Conservation (phyloP, 2,113 vertebrate genomes). For the Sceloporus tristichus region DNA sequence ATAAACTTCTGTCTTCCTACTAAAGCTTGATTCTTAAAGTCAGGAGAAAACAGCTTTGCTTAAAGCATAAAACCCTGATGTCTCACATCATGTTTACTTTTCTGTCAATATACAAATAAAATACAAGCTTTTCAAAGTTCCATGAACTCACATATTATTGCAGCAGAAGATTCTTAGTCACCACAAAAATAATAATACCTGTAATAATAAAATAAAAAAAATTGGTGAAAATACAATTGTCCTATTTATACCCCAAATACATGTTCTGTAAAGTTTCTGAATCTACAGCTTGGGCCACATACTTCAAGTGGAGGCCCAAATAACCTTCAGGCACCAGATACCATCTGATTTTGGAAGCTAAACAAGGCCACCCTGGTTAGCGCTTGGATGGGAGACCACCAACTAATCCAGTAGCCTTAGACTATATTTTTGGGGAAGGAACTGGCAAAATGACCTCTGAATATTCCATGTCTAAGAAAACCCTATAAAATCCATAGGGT, state of each 20-base stretch:
- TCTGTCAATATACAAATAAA: slow-evolving; percentile 50
- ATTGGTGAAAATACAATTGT: no score
- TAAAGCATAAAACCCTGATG: slow-evolving; percentile 43
- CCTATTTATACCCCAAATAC: not conserved
- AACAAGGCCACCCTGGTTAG: no score
- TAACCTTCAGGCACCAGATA: no score
- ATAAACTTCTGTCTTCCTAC: slow-evolving; percentile 48
- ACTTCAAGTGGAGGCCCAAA: not conserved
- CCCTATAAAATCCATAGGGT: no score
- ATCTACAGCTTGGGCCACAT: not conserved
- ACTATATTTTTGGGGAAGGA: no score
- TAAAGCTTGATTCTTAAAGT: slow-evolving; percentile 42
- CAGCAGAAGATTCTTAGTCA: not conserved
- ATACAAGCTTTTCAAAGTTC: slow-evolving; percentile 41
- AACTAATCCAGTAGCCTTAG: no score
- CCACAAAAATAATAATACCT: not conserved
- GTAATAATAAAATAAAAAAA: no score
- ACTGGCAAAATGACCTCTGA: no score
- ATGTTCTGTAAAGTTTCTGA: not conserved
- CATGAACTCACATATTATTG: slow-evolving; percentile 8
- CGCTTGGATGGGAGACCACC: no score
- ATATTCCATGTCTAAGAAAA: no score
- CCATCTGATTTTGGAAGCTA: no score
- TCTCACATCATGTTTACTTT: slow-evolving; percentile 52
- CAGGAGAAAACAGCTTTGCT: slow-evolving; percentile 45